Evolutionary conservation across 2,888 invertebrate genomes (phyloP), one percentile per base, ranked within the genome.

Genomic region (Caenorhabditis zanzibari): DNA sequence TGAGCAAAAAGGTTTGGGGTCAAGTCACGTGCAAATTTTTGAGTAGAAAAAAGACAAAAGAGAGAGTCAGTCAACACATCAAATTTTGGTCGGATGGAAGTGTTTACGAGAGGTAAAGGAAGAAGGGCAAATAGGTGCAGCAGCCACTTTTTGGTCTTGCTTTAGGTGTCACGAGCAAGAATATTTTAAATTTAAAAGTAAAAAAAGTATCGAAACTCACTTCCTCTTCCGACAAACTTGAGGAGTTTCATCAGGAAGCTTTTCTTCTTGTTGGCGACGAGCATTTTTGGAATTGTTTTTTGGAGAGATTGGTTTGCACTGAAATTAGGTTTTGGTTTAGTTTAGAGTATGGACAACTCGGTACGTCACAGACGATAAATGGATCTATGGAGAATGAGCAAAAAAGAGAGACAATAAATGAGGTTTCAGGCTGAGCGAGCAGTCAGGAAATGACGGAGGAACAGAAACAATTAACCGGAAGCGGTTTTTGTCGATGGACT

Each of bases 151-250:
- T 68, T 69, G 77, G 49, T 61, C 69, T 69, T 59, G 28, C 49
- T 41, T 35, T 19, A 52, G 38, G 41, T 63, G 74, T 74, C 64
- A 74, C 64, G 66, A 68, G 63, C 24, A 73, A 26, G 5, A 16
- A 63, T 38, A 41, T 19, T 61, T 73, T 52, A n/a, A 74, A 63
- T 47, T 47, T 28, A 63, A 22, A 10, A 22, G 19, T 7, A 59
- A 38, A 32, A 59, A 22, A 44, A 63, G 24, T 44, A 63, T 63
- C 4, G 38, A 44, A 47, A 63, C 86, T 85, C 72, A 86, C 86
- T 86, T 85, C 86, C 86, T 77, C 81, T 75, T 61, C 86, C 86
- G 61, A 86, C 86, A 26, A 86, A 85, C 54, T 84, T 85, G 79
- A 86, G 81, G 49, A 86, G 74, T 66, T 86, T 86, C 75, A 80